Evolutionary conservation across 2,888 invertebrate species (phyloP), one percentile per base, ranked within the genome.

Genomic region (Antheraea yamamai): DNA sequence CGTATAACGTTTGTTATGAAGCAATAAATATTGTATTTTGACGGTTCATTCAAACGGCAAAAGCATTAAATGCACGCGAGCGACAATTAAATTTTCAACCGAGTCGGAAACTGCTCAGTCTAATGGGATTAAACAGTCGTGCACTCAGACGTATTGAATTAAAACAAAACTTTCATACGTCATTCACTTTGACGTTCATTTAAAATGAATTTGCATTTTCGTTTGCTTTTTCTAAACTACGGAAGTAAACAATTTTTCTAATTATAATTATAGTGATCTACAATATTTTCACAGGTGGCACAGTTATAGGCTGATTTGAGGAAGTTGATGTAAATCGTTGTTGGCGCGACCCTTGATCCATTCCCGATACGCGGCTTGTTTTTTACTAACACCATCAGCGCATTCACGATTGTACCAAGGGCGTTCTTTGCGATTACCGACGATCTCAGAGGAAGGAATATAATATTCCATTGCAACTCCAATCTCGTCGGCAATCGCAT

Each of bases 51-150:
- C 55, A 39, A 73, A 73, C 68, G 55, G 23, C 51, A 52, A 75
- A 30, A 47, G 64, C 52, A n/a, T 51, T 26, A 39, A 58, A 23
- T 30, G 55, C 73, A 73, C 72, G 70, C 73, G 47, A 73, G 52
- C 64, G 51, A 74, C 77, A 77, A 79, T 79, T 75, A 78, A 78
- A 78, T 77, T 78, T 77, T 75, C 79, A 75, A 75, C 71, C 71
- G 66, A 74, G 74, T 61, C 23, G 75, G 72, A 39, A 77, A 71
- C 73, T 73, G 14, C 64, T 20, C 55, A 16, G n/a, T 23, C 58
- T 76, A 78, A 79, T 77, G 73, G 73, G 77, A 77, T 77, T 73
- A 76, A 61, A 55, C 26, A 20, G 39, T n/a, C 39, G 39, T 35
- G 39, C 70, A 52, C 58, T 39, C n/a, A 61, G 61, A 73, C 55